A percentile compares a stretch with the other conserved stretches of the same genome.
Evolutionary conservation across 2,113 vertebrate species (phyloP).

Genomic region (Hassar affinis): DNA sequence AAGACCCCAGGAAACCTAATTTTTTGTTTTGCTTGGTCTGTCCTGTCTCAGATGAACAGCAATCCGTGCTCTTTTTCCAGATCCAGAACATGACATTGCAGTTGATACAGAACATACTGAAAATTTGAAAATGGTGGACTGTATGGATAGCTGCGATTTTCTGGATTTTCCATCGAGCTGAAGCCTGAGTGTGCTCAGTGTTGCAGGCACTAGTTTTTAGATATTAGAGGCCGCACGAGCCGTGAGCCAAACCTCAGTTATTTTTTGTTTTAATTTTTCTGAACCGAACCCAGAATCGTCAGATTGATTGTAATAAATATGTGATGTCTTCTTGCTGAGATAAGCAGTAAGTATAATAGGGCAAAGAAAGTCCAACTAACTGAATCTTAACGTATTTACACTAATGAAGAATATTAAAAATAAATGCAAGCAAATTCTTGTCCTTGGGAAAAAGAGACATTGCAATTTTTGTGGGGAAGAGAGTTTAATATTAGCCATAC

Average conservation of each 20-base stretch:
- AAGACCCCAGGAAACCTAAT: neutral
- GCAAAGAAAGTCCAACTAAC: neutral
- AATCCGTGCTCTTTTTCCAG: neutral
- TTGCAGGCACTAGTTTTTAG: neutral
- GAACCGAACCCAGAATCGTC: too few relatives aligned
- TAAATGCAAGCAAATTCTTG: neutral
- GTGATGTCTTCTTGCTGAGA: neutral
- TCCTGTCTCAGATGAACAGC: neutral
- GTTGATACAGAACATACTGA: neutral
- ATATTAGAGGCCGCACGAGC: neutral
- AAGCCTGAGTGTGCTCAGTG: neutral
- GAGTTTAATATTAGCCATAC: neutral
- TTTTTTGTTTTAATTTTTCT: neutral
- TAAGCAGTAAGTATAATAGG: neutral
- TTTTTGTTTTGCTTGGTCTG: neutral
- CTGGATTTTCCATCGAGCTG: neutral
- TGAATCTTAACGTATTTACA: neutral
- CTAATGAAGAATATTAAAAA: conserved; percentile 3
- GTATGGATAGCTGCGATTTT: neutral
- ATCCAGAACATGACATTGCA: neutral
- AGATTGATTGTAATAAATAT: neutral
- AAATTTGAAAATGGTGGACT: neutral
- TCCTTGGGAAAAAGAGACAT: neutral
- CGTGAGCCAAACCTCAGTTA: neutral
- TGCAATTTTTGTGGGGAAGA: neutral